Evolutionary conservation across 2,888 invertebrate genomes (phyloP).

Genomic region (Lepidocyrtinus sp.): DNA sequence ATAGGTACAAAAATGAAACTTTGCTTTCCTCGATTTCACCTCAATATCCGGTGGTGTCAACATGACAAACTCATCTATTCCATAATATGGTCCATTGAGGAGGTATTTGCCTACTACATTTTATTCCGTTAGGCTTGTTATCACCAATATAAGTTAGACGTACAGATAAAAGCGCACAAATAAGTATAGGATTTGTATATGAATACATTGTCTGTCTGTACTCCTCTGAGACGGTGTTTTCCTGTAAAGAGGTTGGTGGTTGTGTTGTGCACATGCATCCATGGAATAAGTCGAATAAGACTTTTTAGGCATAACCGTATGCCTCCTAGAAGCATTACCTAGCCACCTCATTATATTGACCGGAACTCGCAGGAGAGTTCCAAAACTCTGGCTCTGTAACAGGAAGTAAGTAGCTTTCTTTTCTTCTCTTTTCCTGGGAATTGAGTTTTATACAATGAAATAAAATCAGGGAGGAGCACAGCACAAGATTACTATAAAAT

Average conservation of each 20-base stretch:
- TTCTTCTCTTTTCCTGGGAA: not conserved
- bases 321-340: not conserved
- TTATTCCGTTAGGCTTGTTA: no score
- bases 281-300: no score
- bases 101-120: no score
- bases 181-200: no score
- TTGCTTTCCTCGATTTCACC: not conserved
- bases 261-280: no score
- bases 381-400: not conserved
- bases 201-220: no score
- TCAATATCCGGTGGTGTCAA: conserved; percentile 26
- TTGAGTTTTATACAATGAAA: not conserved
- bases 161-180: no score
- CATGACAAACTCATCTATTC: not conserved
- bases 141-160: no score
- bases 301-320: not conserved
- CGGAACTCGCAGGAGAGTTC: not conserved
- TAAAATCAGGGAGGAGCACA: not conserved
- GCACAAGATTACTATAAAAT: no score
- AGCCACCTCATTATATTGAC: not conserved
- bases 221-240: no score
- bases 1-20: not conserved
- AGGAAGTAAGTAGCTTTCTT: not conserved
- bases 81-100: not conserved
- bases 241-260: no score